Conservation (phyloP, 2,888 invertebrate genomes). For the Ophion ellenae region DNA sequence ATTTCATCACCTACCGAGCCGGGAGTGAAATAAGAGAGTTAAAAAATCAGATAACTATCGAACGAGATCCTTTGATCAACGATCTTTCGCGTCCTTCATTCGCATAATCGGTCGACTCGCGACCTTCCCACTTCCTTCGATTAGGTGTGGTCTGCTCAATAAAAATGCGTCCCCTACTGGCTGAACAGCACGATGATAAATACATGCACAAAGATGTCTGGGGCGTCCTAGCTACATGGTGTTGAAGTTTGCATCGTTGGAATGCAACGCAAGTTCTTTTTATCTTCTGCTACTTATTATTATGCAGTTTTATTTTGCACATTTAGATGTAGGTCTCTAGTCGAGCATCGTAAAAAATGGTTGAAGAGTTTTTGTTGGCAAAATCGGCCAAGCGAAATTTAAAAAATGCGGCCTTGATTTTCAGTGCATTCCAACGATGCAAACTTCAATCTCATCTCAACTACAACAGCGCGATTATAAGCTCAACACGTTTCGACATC, state of each 20-base stretch:
- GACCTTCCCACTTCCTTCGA: conserved; percentile 42
- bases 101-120: conserved; percentile 12
- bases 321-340: too few relatives aligned
- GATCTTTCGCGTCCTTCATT: conserved; percentile 52
- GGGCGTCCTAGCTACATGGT: not conserved
- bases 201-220: not conserved
- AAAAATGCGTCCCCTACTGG: conserved; percentile 7
- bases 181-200: not conserved
- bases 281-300: too few relatives aligned
- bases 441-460: too few relatives aligned
- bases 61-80: conserved; percentile 53
- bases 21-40: conserved; percentile 9
- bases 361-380: too few relatives aligned
- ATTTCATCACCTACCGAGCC: not conserved
- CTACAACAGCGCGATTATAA: too few relatives aligned
- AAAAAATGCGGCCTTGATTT: too few relatives aligned
- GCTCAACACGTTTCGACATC: too few relatives aligned
- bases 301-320: too few relatives aligned
- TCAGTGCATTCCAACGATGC: too few relatives aligned
- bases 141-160: conserved; percentile 22
- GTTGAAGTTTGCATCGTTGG: not conserved
- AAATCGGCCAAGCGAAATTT: too few relatives aligned
- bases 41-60: conserved; percentile 25
- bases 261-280: too few relatives aligned
- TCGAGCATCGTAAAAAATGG: too few relatives aligned